phyloP scores from a whole-genome alignment of 2,888 invertebrate species.

The Pachymerium ferrugineum region DNA sequence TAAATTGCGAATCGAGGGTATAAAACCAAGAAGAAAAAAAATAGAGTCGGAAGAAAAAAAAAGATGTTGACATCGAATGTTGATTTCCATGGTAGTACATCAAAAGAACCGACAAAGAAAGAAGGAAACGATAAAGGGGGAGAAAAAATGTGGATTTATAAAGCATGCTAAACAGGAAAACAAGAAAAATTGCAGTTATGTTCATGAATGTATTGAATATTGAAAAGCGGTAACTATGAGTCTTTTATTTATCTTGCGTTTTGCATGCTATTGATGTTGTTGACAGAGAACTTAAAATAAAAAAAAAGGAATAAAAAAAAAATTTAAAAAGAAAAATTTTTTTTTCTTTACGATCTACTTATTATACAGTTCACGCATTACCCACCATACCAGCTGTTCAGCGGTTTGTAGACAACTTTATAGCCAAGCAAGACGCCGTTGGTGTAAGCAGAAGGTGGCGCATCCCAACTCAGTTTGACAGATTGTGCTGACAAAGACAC shows the following conservation, averaged over 20 bases:
- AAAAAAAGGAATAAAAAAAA: not conserved
- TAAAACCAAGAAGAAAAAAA: not conserved
- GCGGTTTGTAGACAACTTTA: conserved; percentile 44
- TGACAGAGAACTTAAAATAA: no score
- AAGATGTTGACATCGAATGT: no score
- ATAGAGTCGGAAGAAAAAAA: not conserved
- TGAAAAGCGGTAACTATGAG: no score
- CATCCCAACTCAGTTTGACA: conserved; percentile 47
- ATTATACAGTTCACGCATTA: conserved; percentile 16
- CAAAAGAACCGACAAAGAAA: no score
- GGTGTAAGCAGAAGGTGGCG: conserved; percentile 46
- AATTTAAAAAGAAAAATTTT: not conserved
- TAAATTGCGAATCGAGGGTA: not conserved
- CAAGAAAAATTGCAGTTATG: no score
- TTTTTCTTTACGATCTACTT: not conserved
- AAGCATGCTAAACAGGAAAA: no score
- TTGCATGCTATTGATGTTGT: no score
- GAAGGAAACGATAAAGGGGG: no score
- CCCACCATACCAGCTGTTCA: conserved; percentile 34
- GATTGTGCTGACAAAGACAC: conserved; percentile 44
- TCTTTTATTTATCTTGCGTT: no score
- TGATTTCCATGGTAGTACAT: no score
- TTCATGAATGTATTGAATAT: no score
- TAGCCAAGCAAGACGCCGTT: conserved; percentile 49
- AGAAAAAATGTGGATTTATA: no score